These are phyloP conservation scores for Ellobius talpinus DNA, from an alignment of 2,113 vertebrate genomes.

Conservation along the genomic window DNA sequence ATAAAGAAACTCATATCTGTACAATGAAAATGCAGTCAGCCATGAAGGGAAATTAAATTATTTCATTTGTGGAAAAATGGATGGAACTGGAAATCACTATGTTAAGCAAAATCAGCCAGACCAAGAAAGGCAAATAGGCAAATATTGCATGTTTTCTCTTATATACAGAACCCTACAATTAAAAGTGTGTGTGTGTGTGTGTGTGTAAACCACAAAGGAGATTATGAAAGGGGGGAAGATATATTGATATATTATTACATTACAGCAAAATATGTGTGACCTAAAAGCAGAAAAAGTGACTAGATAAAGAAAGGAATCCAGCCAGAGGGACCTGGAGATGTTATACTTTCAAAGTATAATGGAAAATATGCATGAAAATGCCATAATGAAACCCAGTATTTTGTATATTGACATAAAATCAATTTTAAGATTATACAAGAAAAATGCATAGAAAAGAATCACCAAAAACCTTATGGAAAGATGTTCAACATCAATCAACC, in stretches of 20 bases:
- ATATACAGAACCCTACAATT: neutral
- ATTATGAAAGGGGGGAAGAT: neutral
- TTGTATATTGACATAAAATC: neutral
- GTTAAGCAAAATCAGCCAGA: neutral
- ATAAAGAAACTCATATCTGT: neutral
- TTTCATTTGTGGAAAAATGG: neutral
- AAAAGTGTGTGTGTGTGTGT: neutral
- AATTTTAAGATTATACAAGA: neutral
- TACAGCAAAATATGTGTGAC: neutral
- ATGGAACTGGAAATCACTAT: neutral
- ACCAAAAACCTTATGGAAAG: neutral
- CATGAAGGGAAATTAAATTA: neutral
- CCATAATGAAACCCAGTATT: neutral
- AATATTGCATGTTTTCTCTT: neutral
- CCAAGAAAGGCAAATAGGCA: neutral
- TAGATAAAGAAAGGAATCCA: neutral
- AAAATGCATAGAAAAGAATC: neutral
- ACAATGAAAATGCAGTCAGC: neutral
- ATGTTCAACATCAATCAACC: neutral
- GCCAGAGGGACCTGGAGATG: neutral
- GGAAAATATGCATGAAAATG: neutral
- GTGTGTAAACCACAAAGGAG: neutral
- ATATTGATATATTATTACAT: neutral
- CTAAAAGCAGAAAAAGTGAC: neutral
- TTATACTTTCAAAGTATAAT: neutral